phyloP scores from a whole-genome alignment of 1,140 invertebrate genomes.

The Subanguina moxae region DNA sequence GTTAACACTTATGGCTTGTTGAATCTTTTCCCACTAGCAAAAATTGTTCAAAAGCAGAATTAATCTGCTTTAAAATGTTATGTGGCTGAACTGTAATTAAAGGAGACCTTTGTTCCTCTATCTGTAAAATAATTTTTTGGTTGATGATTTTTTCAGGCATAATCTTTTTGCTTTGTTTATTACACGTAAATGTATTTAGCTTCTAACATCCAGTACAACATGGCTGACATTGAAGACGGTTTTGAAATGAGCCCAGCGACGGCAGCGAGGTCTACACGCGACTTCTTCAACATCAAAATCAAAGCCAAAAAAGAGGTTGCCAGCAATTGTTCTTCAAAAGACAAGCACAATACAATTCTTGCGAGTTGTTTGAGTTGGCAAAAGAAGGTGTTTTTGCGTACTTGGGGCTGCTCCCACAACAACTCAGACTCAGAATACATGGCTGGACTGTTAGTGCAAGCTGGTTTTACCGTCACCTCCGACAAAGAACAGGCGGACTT shows the following conservation, averaged over 20 bases:
- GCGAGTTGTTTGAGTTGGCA: constrained; percentile 11
- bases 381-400: constrained; percentile 34
- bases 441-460: constrained; percentile 68
- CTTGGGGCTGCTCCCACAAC: constrained; percentile 45
- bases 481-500: constrained; percentile 78
- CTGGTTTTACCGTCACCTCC: constrained; percentile 61
- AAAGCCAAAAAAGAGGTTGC: constrained; percentile 10
- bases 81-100: too few species aligned
- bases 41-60: too few species aligned
- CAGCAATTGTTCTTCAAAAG: not conserved
- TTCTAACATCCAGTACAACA: not conserved
- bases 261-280: not conserved
- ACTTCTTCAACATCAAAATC: constrained; percentile 16
- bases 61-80: too few species aligned
- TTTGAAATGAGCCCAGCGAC: not conserved
- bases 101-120: too few species aligned
- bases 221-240: constrained; percentile 17
- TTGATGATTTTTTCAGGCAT: too few species aligned
- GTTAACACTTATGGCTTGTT: too few species aligned
- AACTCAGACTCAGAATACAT: constrained; percentile 90
- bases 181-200: too few species aligned
- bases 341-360: not conserved
- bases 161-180: too few species aligned
- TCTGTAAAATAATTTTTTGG: too few species aligned
- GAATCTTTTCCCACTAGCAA: too few species aligned